Evolutionary conservation across 2,797 vertebrate genomes (phyloP).

Genomic region (Yasuhikotakia modesta): DNA sequence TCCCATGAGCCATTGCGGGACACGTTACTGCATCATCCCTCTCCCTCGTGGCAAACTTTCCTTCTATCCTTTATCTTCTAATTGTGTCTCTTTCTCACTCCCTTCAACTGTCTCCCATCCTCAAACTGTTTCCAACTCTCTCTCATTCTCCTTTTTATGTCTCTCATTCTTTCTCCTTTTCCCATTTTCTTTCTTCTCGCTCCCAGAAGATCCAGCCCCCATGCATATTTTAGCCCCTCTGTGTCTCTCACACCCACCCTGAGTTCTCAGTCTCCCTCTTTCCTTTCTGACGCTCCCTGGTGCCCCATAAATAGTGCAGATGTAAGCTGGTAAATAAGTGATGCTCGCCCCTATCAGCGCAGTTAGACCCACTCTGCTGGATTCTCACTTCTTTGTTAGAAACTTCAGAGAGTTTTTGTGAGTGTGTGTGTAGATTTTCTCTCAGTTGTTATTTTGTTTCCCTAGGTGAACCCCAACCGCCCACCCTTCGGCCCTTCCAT

Average conservation of each 20-base stretch:
- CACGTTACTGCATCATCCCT: constrained; percentile 68
- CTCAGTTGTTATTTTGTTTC: constrained; percentile 62
- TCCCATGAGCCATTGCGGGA: constrained; percentile 66
- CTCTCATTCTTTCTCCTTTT: constrained; percentile 38
- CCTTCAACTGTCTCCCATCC: constrained; percentile 40
- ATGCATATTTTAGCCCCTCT: constrained; percentile 83
- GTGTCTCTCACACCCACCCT: constrained; percentile 65
- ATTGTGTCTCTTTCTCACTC: constrained; percentile 51
- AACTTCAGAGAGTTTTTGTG: constrained; percentile 69
- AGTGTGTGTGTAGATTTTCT: constrained; percentile 51
- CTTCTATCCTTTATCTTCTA: constrained; percentile 49
- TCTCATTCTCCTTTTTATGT: constrained; percentile 44
- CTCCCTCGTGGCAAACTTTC: constrained; percentile 59
- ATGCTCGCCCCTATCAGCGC: constrained; percentile 81
- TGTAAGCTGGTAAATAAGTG: constrained; percentile 84
- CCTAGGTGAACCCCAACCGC: constrained; percentile 52
- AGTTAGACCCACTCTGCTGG: constrained; percentile 70
- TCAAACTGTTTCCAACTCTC: constrained; percentile 55
- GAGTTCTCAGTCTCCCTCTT: constrained; percentile 45
- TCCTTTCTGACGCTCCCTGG: constrained; percentile 77
- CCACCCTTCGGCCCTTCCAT: constrained; percentile 48
- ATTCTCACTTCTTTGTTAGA: constrained; percentile 72
- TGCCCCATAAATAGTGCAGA: constrained; percentile 85
- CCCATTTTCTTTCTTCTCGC: constrained; percentile 61
- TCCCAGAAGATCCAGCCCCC: constrained; percentile 79